phyloP scores from a whole-genome alignment of 2,888 invertebrate genomes.

The Perizoma flavofasciatum region DNA sequence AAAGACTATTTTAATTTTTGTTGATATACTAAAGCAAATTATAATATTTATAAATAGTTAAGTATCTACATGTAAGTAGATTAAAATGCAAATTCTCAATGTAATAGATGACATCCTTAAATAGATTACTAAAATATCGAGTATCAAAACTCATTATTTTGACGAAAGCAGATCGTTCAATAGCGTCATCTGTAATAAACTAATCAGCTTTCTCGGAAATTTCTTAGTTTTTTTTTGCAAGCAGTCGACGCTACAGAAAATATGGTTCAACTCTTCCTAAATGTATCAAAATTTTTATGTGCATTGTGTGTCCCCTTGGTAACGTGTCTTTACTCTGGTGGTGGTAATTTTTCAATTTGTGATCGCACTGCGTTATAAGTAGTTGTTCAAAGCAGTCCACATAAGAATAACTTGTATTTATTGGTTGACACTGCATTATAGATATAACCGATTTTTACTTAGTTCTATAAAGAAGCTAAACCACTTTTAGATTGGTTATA shows the following conservation, averaged over 20 bases:
- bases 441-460: neutral
- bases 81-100: too few species aligned
- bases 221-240: conserved; percentile 38
- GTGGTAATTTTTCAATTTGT: conserved; percentile 6
- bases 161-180: neutral
- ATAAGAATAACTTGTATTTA: neutral
- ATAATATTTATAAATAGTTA: too few species aligned
- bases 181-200: conserved; percentile 1
- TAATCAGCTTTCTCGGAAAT: conserved; percentile 18
- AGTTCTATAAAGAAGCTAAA: neutral
- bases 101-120: too few species aligned
- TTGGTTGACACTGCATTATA: neutral
- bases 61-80: too few species aligned
- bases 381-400: neutral
- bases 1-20: too few species aligned
- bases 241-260: conserved; percentile 29
- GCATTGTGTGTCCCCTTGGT: conserved; percentile 6
- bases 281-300: conserved; percentile 13
- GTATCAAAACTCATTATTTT: conserved; percentile 4
- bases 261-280: conserved; percentile 10
- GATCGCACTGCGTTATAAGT: neutral
- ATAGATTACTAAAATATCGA: neutral
- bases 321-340: conserved; percentile 20
- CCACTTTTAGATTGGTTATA: too few species aligned
- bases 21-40: too few species aligned